These are phyloP conservation scores for Eudemis profundana DNA, from an alignment of 2,888 invertebrate species.

Conservation along the genomic window DNA sequence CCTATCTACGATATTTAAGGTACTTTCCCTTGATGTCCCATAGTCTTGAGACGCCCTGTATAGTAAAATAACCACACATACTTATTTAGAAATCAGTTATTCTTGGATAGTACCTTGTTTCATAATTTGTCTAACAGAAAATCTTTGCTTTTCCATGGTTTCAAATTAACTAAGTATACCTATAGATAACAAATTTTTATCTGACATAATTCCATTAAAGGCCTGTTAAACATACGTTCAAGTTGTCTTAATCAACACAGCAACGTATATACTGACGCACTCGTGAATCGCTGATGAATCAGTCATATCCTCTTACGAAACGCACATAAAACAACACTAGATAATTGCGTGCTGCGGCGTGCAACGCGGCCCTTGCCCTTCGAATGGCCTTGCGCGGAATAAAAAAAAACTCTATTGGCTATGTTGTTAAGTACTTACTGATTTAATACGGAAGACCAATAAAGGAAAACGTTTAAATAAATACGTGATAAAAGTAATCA, in stretches of 20 bases:
- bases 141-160: no score
- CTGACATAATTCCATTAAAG: slow-evolving; percentile 11
- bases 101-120: no score
- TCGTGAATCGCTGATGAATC: slow-evolving; percentile 24
- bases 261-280: slow-evolving; percentile 18
- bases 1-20: no score
- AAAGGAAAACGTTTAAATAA: no score
- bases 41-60: no score
- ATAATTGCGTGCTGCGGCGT: neutral
- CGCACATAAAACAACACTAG: slow-evolving; percentile 11
- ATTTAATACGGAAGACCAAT: no score
- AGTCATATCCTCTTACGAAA: slow-evolving; percentile 37
- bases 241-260: slow-evolving; percentile 17
- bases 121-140: no score
- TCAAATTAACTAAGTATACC: no score
- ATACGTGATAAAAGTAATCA: no score
- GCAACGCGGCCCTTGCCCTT: neutral
- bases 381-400: neutral
- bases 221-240: slow-evolving; percentile 4
- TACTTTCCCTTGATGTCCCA: no score
- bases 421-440: neutral
- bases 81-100: no score
- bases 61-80: no score
- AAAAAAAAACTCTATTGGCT: neutral
- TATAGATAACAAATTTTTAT: neutral